A percentile compares a stretch with the other conserved stretches of the same genome.
Evolutionary conservation across 2,888 invertebrate genomes (phyloP).

Genomic region (Idaea aversata): DNA sequence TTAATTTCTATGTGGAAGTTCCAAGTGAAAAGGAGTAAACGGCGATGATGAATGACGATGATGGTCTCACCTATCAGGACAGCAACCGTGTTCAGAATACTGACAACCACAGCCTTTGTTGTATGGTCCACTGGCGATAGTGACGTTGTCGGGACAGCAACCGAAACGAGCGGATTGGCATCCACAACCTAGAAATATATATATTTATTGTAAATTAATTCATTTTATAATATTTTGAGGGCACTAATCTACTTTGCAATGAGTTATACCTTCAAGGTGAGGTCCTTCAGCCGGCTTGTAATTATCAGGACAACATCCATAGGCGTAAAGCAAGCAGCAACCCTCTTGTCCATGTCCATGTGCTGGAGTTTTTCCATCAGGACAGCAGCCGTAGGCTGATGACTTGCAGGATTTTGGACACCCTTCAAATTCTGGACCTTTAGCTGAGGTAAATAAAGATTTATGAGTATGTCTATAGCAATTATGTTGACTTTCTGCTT

Average conservation of each 20-base stretch:
- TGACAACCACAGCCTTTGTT: conserved; percentile 92
- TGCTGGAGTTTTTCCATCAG: conserved; percentile 90
- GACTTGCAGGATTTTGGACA: conserved; percentile 86
- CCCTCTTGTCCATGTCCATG: conserved; percentile 92
- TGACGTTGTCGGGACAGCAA: conserved; percentile 92
- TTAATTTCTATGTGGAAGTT: no score
- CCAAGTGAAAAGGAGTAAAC: no score
- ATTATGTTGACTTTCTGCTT: no score
- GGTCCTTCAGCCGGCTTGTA: conserved; percentile 90
- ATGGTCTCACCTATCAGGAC: conserved; percentile 84
- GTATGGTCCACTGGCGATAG: conserved; percentile 88
- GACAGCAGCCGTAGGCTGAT: conserved; percentile 91
- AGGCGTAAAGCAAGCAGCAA: conserved; percentile 86
- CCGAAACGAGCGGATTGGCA: conserved; percentile 88
- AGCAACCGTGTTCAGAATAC: conserved; percentile 88
- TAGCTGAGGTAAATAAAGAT: conserved; percentile 65
- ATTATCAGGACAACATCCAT: conserved; percentile 96
- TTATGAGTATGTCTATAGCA: no score
- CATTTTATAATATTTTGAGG: neutral
- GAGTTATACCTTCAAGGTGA: conserved; percentile 81
- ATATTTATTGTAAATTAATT: no score
- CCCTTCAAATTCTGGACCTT: conserved; percentile 85
- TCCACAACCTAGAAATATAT: conserved; percentile 83
- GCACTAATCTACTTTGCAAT: neutral
- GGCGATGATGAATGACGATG: no score